These are phyloP conservation scores for Drosophila subobscura DNA, from an alignment of 1,140 invertebrate species.

Conservation along the genomic window DNA sequence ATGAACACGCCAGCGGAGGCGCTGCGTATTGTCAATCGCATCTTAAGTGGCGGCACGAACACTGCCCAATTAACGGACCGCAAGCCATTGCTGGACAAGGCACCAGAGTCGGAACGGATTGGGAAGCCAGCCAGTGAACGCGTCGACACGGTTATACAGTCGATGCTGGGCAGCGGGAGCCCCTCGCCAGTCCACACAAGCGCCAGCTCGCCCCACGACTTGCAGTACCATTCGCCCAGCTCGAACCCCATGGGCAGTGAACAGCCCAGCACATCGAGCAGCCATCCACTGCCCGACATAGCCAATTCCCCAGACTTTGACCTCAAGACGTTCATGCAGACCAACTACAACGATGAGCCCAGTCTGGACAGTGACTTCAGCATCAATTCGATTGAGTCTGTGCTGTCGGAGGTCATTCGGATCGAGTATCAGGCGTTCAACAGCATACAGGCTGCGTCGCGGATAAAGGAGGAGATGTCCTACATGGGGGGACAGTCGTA, in stretches of 20 bases:
- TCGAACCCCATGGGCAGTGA: conserved; percentile 30
- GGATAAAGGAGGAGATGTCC: conserved; percentile 71
- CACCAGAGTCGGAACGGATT: neutral
- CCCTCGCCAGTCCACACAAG: conserved; percentile 2
- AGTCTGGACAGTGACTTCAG: conserved; percentile 60
- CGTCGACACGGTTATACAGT: conserved; percentile 65
- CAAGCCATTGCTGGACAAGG: conserved; percentile 36
- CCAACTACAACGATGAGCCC: conserved; percentile 55
- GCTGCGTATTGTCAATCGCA: conserved; percentile 76
- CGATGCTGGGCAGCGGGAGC: conserved; percentile 56
- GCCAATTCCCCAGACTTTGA: conserved; percentile 68
- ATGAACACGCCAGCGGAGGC: conserved; percentile 83
- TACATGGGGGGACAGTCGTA: conserved; percentile 25
- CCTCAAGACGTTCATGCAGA: conserved; percentile 62
- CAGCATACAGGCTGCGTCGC: conserved; percentile 73
- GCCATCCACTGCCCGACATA: conserved; percentile 49
- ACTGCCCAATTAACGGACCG: conserved; percentile 32
- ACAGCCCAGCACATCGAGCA: conserved; percentile 67
- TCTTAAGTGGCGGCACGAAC: conserved; percentile 70
- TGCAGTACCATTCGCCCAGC: conserved; percentile 63
- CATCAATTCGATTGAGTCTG: conserved; percentile 90
- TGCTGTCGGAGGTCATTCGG: conserved; percentile 92
- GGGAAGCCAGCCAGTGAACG: conserved; percentile 24
- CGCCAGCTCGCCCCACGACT: conserved; percentile 41
- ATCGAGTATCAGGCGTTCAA: conserved; percentile 88